Evolutionary conservation across 2,797 vertebrate species (phyloP).

Genomic region (Tinamus major): DNA sequence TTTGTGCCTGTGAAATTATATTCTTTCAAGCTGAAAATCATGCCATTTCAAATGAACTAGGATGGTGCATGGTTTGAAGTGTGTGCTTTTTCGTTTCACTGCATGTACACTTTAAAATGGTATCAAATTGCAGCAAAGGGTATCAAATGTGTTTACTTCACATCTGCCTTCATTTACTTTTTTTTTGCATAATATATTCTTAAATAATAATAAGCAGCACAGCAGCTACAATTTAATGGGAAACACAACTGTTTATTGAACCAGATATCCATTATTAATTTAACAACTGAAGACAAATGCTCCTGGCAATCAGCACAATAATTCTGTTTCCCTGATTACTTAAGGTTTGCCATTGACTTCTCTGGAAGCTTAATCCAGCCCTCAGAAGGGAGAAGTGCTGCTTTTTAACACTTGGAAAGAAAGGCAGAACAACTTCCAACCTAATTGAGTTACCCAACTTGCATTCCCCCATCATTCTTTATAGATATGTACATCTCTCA

Average conservation of each 20-base stretch:
- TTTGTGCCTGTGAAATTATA: not conserved
- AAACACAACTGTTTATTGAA: slow-evolving; percentile 73
- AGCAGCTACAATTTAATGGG: slow-evolving; percentile 45
- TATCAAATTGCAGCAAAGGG: not conserved
- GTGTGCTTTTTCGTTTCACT: not conserved
- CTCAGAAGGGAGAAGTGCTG: slow-evolving; percentile 35
- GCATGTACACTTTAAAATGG: not conserved
- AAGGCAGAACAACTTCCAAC: not conserved
- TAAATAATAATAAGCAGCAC: slow-evolving; percentile 52
- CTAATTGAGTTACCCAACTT: not conserved
- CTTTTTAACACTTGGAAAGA: slow-evolving; percentile 51
- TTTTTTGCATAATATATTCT: slow-evolving; percentile 63
- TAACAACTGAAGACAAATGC: slow-evolving; percentile 63
- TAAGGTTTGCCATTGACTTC: slow-evolving; percentile 46
- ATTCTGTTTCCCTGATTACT: slow-evolving; percentile 69
- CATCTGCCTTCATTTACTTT: not conserved
- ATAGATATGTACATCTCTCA: not conserved
- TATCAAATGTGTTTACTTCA: not conserved
- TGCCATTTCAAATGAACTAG: not conserved
- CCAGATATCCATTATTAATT: slow-evolving; percentile 74
- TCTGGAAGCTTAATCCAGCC: slow-evolving; percentile 27
- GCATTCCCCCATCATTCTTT: not conserved
- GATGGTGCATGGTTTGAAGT: not conserved
- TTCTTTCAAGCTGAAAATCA: not conserved
- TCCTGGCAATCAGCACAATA: slow-evolving; percentile 66